Base-by-base conservation (phyloP, 2,888 invertebrate species). In the Campoplex nolae region DNA sequence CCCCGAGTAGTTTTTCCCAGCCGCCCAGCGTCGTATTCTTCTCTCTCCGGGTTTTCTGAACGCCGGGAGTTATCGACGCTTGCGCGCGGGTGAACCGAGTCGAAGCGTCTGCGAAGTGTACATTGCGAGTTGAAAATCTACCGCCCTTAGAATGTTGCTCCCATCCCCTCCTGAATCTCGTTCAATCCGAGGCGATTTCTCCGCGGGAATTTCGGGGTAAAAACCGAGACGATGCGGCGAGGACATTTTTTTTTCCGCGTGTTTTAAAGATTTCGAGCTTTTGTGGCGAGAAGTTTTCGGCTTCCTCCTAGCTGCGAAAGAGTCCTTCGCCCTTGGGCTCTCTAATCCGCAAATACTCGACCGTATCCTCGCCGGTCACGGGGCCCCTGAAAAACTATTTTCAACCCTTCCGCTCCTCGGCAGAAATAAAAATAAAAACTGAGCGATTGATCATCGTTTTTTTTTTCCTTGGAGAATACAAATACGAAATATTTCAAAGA, bases 31-130 rank as follows among this genome's bases (percentile, higher is more conserved):
- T 51, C 79, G n/a, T 67, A 65, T 74, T 79, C 68, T 75, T 84
- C 74, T 74, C 68, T 48, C 35, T n/a, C 35, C 3, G 42, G 38
- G 18, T 42, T 48, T 71, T 79, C 70, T 83, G 78, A 54, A 32
- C 35, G 7, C 65, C 7, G 74, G 68, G 74, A 58, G 48, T 68
- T 23, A 68, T 58, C 58, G 56, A 86, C 88, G 88, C 84, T 45
- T 88, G 87, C 87, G 88, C 68, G 42, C 23, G 23, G 23, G 23
- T 23, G 23, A 58, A 32, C 68, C 68, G 45, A 48, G 68, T 67
- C 74, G 32, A 16, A 62, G 42, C 62, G 48, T 18, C 4, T 58
- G 38, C 6, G 35, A 56, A 42, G 38, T 23, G 51, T 48, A 16
- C 23, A 38, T 38, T 16, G n/a, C 38, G 58, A 16, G 2, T 56